These are phyloP conservation scores for Enteromius radiatus DNA, from an alignment of 2,797 vertebrate genomes.

Conservation along the genomic window DNA sequence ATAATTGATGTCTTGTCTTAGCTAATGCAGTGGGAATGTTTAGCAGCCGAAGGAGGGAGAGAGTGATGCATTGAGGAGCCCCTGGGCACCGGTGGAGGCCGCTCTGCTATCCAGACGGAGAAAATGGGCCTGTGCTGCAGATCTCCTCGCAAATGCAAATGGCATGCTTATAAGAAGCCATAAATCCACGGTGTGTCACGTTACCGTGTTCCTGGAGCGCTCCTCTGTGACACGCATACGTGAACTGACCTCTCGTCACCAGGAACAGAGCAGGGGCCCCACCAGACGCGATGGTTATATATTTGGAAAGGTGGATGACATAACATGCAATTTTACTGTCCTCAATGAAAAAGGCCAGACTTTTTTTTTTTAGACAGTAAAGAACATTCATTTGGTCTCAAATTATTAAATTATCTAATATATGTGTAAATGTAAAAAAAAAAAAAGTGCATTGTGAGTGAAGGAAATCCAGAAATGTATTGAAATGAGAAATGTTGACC, in stretches of 20 bases:
- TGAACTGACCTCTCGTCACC: conserved; percentile 12
- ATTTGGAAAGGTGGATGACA: conserved; percentile 14
- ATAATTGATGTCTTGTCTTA: conserved; percentile 66
- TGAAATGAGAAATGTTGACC: background rate
- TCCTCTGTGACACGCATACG: conserved; percentile 20
- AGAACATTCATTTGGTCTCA: background rate
- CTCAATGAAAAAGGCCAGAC: background rate
- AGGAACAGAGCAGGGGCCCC: background rate
- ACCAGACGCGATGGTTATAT: background rate
- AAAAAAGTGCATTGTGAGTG: background rate
- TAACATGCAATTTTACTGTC: conserved; percentile 26
- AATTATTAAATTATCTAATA: background rate
- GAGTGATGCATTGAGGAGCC: conserved; percentile 46
- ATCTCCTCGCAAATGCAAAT: conserved; percentile 63
- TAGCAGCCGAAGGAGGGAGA: conserved; percentile 44
- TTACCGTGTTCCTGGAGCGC: conserved; percentile 13
- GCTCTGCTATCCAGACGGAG: conserved; percentile 31
- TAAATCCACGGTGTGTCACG: conserved; percentile 60
- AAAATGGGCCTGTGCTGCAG: conserved; percentile 48
- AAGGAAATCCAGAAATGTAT: background rate
- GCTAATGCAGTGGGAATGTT: conserved; percentile 63
- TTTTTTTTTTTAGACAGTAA: background rate
- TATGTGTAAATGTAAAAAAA: background rate
- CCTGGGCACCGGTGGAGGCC: conserved; percentile 43
- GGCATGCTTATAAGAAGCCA: conserved; percentile 64